Conservation (phyloP, 2,113 vertebrate genomes). For the Malurus alboscapulatus region DNA sequence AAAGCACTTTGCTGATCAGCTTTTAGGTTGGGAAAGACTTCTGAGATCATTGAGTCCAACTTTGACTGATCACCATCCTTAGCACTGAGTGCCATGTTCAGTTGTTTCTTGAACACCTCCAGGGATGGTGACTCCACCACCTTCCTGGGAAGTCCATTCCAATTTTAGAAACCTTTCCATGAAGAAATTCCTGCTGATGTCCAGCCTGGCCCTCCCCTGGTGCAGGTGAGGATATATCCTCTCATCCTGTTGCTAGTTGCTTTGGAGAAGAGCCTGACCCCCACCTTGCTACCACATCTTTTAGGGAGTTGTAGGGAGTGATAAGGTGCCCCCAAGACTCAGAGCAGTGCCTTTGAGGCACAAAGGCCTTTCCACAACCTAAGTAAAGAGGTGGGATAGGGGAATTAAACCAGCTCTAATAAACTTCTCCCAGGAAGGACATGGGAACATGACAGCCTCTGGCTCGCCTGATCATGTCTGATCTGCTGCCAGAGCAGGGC, state of each 20-base stretch:
- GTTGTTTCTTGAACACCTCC: background rate
- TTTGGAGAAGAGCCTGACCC: background rate
- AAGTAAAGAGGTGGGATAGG: background rate
- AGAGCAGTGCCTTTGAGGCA: background rate
- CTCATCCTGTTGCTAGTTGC: background rate
- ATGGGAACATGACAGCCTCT: background rate
- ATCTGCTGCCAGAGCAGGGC: background rate
- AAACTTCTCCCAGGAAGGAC: background rate
- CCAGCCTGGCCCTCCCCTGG: background rate
- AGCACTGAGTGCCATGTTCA: background rate
- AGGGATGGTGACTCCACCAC: background rate
- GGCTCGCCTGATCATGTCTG: background rate
- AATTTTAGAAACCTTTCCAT: background rate
- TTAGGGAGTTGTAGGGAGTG: background rate
- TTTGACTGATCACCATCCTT: background rate
- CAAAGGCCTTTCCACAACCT: background rate
- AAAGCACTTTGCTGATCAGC: background rate
- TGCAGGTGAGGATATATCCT: background rate
- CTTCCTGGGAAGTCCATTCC: background rate
- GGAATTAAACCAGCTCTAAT: background rate
- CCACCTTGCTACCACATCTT: background rate
- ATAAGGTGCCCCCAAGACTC: background rate
- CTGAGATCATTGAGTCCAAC: background rate
- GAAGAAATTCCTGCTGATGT: background rate
- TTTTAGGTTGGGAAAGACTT: background rate